Base-by-base conservation (phyloP, 2,888 invertebrate species). In the Zhengitettix transpicula region DNA sequence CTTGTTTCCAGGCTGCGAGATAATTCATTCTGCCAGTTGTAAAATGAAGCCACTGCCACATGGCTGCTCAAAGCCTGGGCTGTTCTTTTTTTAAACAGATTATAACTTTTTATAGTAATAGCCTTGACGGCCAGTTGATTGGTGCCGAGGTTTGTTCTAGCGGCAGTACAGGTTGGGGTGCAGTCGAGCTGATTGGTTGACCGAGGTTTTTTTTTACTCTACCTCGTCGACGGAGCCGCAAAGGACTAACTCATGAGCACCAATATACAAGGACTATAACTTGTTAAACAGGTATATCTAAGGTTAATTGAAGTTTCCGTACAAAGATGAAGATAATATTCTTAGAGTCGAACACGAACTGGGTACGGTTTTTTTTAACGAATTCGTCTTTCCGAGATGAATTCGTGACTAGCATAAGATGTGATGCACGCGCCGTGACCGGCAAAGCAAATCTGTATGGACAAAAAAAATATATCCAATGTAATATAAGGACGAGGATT, bases 271-370 rank as follows among this genome's bases (percentile, higher is more conserved):
- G 14, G 47, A 47, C 55, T 40, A 55, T 55, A 55, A 42, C 57
- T 54, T 56, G 57, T 57, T 60, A 60, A 14, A 28, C 58, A 42
- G 28, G 56, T 17, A 53, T 40, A 60, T 57, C 57, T 41, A 11
- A 47, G 58, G 61, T 62, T 62, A 62, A 62, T 62, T 62, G 61
- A 60, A 60, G 58, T 62, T 59, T 62, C 58, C 55, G 59, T 59
- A 61, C 53, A 61, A 58, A 58, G 58, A 61, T 58, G 55, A 52
- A 61, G 56, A 61, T 56, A 58, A 57, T 56, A 56, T 53, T 56
- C 56, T 51, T 41, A 16, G 40, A 55, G 59, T 12, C 10, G 28
- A 3, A 10, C 9, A n/a, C 40, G 55, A 55, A 14, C 16, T 41
- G 55, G 53, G 12, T 47, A 47, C n/a, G 12, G 2, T 47, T 8